phyloP scores from a whole-genome alignment of 2,797 vertebrate species.

The Onychomys torridus region DNA sequence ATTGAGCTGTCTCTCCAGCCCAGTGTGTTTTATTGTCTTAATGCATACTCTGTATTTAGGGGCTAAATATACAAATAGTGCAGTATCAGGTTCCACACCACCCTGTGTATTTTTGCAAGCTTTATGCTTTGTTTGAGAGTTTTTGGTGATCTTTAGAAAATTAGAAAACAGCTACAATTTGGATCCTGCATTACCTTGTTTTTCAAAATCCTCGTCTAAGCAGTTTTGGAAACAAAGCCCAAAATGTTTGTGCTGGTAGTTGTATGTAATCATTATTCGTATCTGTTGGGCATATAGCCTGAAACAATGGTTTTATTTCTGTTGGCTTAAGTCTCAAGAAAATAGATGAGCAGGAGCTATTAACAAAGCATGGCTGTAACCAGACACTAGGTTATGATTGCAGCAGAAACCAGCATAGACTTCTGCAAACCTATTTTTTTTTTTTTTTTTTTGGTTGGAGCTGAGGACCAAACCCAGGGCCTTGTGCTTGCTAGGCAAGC shows the following conservation, averaged over 20 bases:
- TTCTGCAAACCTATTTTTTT: too few species aligned
- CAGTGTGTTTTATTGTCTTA: background rate
- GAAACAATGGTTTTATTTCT: background rate
- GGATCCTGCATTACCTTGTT: background rate
- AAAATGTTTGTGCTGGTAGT: background rate
- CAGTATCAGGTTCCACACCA: background rate
- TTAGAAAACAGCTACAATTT: background rate
- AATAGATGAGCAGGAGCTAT: background rate
- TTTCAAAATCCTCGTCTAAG: background rate
- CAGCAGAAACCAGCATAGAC: background rate
- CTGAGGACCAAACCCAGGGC: too few species aligned
- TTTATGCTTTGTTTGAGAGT: background rate
- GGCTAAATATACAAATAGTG: background rate
- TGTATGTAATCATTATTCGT: background rate
- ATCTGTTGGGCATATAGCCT: background rate
- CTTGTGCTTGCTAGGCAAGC: too few species aligned
- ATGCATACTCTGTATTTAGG: conserved; percentile 20
- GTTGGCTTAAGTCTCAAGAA: background rate
- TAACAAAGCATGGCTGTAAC: background rate
- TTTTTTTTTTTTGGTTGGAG: too few species aligned
- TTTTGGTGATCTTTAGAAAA: conserved; percentile 5
- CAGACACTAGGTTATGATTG: background rate
- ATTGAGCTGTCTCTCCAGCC: background rate
- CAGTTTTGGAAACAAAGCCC: background rate
- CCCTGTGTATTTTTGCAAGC: background rate